Base-by-base conservation (phyloP, 1,140 invertebrate genomes). In the Calliopsis andreniformis region DNA sequence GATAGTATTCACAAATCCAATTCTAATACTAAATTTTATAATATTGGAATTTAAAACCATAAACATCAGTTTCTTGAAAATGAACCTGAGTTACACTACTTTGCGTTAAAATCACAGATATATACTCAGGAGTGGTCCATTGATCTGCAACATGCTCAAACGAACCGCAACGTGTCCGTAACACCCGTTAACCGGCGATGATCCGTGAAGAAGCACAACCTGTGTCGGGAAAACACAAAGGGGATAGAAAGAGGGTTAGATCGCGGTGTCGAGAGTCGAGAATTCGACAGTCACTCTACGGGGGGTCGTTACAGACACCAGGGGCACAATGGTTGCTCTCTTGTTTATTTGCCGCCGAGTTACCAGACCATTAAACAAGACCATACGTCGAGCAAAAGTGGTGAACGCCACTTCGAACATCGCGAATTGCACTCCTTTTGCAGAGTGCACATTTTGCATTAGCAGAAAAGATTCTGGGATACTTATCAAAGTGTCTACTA, bases 341-440 rank as follows among this genome's bases (percentile, higher is more conserved):
- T 64, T 88, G 82, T 89, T 88, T 89, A 82, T 89, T 89, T 89
- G 89, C 88, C 84, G 87, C 76, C 76, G 80, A 85, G 85, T 67
- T 86, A 80, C 58, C 78, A 64, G 80, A 81, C 78, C 80, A 86
- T 88, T 88, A 88, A 87, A 85, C 64, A 32, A 55, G 39, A 56
- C 49, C 47, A 56, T 51, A 43, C 25, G 51, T 18, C 20, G 10
- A 1, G 16, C 16, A 3, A 45, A 8, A n/a, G 56, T 67, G 51
- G 67, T 39, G 16, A 14, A 56, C 16, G 6, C 4, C 12, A 32
- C 45, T n/a, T n/a, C 16, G 4, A 1, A 3, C 6, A 18, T 45
- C 7, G 3, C 0, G 4, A 5, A 16, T 18, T 39, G 35, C 35
- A 10, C 25, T 43, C 0, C 32, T 39, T 8, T 16, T 7, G 5